phyloP scores from a whole-genome alignment of 2,797 vertebrate species.

The Acipenser transmontanus region DNA sequence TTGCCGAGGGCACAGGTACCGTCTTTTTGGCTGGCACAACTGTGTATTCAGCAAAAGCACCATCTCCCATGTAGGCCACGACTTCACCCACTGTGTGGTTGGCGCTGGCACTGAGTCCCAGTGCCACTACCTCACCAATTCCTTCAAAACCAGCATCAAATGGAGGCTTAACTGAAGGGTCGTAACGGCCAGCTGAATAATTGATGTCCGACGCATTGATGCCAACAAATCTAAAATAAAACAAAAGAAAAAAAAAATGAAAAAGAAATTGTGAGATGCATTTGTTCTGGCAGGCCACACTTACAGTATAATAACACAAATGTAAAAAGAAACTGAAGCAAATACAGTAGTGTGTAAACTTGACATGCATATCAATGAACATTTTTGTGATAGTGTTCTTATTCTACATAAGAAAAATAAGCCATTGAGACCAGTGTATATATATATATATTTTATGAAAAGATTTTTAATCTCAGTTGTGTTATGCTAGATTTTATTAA shows the following conservation, averaged over 20 bases:
- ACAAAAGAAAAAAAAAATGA: conserved; percentile 16
- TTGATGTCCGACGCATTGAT: conserved; percentile 94
- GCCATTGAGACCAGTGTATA: conserved; percentile 33
- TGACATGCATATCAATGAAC: conserved; percentile 35
- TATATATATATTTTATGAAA: conserved; percentile 11
- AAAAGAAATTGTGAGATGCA: conserved; percentile 28
- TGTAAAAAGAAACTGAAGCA: conserved; percentile 6
- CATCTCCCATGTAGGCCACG: conserved; percentile 70
- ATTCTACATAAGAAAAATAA: conserved; percentile 27
- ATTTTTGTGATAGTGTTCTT: conserved; percentile 20
- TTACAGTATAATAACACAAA: conserved; percentile 5
- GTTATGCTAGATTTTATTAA: conserved; percentile 35
- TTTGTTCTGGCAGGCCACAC: background rate
- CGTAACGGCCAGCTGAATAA: conserved; percentile 81
- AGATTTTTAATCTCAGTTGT: conserved; percentile 45
- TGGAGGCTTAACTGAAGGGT: conserved; percentile 68
- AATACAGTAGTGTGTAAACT: conserved; percentile 35
- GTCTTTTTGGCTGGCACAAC: conserved; percentile 61
- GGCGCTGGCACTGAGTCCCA: conserved; percentile 83
- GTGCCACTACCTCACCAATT: conserved; percentile 79
- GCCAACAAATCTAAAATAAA: conserved; percentile 73
- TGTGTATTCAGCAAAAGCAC: conserved; percentile 83
- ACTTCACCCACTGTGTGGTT: conserved; percentile 68
- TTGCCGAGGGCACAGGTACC: conserved; percentile 59
- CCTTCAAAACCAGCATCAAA: conserved; percentile 86